Evolutionary conservation across 2,113 vertebrate species (phyloP).

Genomic region (Mus pahari): DNA sequence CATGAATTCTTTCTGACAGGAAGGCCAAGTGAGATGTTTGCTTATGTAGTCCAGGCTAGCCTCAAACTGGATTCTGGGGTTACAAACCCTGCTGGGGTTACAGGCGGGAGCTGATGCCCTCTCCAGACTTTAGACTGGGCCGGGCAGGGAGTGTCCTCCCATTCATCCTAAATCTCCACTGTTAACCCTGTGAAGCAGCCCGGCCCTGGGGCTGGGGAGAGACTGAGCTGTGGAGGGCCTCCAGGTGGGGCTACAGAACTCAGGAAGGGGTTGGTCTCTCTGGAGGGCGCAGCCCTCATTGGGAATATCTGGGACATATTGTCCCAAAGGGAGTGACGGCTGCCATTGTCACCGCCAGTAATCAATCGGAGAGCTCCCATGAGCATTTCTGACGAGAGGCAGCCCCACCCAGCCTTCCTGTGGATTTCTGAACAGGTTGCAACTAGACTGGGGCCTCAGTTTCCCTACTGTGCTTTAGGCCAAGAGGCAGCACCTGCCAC

Average conservation of each 20-base stretch:
- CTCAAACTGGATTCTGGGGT: background rate
- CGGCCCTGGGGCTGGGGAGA: background rate
- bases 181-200: background rate
- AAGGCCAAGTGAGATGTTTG: background rate
- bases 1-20: background rate
- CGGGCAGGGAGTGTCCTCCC: background rate
- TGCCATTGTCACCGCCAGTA: background rate
- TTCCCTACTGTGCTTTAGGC: background rate
- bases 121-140: background rate
- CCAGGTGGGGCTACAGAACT: background rate
- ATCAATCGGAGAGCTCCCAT: background rate
- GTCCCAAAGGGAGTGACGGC: background rate
- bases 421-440: background rate
- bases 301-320: background rate
- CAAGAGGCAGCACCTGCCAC: rapidly evolving
- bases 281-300: background rate
- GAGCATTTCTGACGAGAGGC: background rate
- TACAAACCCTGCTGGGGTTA: background rate
- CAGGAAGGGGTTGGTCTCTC: background rate
- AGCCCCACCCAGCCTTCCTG: background rate
- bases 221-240: background rate
- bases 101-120: no score
- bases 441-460: background rate
- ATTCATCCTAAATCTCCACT: background rate
- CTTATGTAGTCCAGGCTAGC: background rate